Percentiles rank a stretch among this genome's conserved stretches.
Conservation (phyloP, 2,113 vertebrate species). For the Oryzias melastigma region DNA sequence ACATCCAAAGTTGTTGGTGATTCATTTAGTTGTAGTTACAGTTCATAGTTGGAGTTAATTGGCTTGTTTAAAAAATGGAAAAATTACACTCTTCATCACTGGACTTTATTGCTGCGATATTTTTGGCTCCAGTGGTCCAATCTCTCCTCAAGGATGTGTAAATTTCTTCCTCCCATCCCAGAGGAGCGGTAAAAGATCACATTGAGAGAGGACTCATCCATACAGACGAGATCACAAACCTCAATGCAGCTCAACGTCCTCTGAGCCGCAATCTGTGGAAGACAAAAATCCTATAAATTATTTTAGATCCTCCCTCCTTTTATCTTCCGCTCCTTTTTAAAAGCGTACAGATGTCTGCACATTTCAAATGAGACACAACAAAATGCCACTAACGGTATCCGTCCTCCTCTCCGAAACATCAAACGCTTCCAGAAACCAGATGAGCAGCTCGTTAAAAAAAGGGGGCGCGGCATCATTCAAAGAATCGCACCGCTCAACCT, state of each 20-base stretch:
- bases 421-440: conserved; percentile 44
- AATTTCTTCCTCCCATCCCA: conserved; percentile 5
- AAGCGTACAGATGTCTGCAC: conserved; percentile 21
- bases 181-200: conserved; percentile 4
- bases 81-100: conserved; percentile 1
- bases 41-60: no score
- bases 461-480: conserved; percentile 45
- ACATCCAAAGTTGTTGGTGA: no score
- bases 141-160: conserved; percentile 1
- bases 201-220: conserved; percentile 5
- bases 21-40: no score
- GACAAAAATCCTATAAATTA: conserved; percentile 40
- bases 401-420: conserved; percentile 43
- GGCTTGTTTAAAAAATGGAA: not conserved
- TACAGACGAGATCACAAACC: conserved; percentile 1
- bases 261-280: not conserved
- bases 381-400: conserved; percentile 23
- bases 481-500: conserved; percentile 31
- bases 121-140: not conserved
- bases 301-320: conserved; percentile 31
- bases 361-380: conserved; percentile 45
- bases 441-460: conserved; percentile 69
- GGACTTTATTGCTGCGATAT: not conserved
- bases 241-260: not conserved
- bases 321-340: conserved; percentile 29